These are phyloP conservation scores for Caenorhabditis sp. DNA, from an alignment of 2,888 invertebrate species.

Conservation along the genomic window DNA sequence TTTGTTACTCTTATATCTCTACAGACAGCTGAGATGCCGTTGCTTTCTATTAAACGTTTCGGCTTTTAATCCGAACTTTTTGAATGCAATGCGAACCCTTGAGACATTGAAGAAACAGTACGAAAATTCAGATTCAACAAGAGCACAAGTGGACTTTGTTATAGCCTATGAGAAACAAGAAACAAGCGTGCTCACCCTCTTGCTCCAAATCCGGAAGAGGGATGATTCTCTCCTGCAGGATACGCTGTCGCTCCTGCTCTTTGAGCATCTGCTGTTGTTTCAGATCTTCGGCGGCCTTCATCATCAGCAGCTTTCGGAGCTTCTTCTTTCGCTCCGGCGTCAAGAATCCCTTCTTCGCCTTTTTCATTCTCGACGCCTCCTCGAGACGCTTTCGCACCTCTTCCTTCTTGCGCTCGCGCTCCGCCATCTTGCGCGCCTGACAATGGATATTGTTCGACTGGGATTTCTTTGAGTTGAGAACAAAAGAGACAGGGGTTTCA, in stretches of 20 bases:
- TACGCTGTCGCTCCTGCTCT: conserved; percentile 94
- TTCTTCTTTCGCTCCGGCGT: conserved; percentile 99
- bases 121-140: too few relatives aligned
- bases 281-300: conserved; percentile 99
- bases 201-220: conserved; percentile 89
- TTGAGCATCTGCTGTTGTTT: conserved; percentile 99
- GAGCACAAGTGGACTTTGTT: too few relatives aligned
- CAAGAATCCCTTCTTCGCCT: conserved; percentile 98
- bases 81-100: too few relatives aligned
- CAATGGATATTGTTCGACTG: too few relatives aligned
- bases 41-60: too few relatives aligned
- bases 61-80: too few relatives aligned
- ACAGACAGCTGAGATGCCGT: too few relatives aligned
- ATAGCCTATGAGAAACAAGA: too few relatives aligned
- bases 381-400: conserved; percentile 98
- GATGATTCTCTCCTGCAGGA: conserved; percentile 95
- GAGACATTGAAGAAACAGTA: too few relatives aligned
- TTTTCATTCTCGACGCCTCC: conserved; percentile 97
- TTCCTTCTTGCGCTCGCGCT: conserved; percentile 98
- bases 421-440: conserved; percentile 89
- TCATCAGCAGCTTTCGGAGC: conserved; percentile 98
- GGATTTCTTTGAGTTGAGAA: background rate
- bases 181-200: conserved; percentile 38
- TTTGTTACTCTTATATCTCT: too few relatives aligned
- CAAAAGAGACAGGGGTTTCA: conserved; percentile 9